Conservation (phyloP, 2,888 invertebrate species). For the Meganola albula region DNA sequence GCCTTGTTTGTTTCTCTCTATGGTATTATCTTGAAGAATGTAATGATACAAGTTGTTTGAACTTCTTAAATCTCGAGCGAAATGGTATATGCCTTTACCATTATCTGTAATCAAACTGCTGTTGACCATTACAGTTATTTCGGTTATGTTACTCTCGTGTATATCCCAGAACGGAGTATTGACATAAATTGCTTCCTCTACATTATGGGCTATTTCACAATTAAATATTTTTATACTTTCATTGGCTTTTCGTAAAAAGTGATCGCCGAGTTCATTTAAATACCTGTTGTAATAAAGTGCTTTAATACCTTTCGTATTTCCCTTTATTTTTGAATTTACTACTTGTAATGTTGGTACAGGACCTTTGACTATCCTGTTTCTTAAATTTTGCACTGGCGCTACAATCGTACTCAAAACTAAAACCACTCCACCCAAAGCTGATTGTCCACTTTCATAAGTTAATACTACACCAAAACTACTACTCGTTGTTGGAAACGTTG, state of each 20-base stretch:
- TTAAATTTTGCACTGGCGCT: conserved; percentile 84
- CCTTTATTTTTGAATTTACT: conserved; percentile 84
- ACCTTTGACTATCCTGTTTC: conserved; percentile 85
- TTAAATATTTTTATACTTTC: conserved; percentile 89
- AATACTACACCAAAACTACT: conserved; percentile 88
- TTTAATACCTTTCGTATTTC: conserved; percentile 88
- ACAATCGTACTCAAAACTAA: conserved; percentile 85
- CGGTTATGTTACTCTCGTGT: conserved; percentile 90
- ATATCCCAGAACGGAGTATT: conserved; percentile 93
- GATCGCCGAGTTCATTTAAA: conserved; percentile 89
- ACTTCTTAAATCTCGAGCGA: conserved; percentile 94
- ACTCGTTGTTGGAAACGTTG: conserved; percentile 93
- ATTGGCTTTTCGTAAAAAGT: conserved; percentile 91
- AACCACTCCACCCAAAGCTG: conserved; percentile 89
- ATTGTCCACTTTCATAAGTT: conserved; percentile 86
- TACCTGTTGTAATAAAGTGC: conserved; percentile 93
- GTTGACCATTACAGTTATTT: conserved; percentile 93
- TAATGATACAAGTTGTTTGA: conserved; percentile 99
- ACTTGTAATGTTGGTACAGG: conserved; percentile 87
- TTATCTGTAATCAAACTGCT: conserved; percentile 91
- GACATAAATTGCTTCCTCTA: conserved; percentile 87
- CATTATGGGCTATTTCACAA: conserved; percentile 89
- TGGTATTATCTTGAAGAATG: conserved; percentile 89
- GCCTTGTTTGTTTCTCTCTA: conserved; percentile 90
- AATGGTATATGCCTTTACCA: conserved; percentile 90